Conservation (phyloP, 1,140 invertebrate species). For the Solenopsis fugax region DNA sequence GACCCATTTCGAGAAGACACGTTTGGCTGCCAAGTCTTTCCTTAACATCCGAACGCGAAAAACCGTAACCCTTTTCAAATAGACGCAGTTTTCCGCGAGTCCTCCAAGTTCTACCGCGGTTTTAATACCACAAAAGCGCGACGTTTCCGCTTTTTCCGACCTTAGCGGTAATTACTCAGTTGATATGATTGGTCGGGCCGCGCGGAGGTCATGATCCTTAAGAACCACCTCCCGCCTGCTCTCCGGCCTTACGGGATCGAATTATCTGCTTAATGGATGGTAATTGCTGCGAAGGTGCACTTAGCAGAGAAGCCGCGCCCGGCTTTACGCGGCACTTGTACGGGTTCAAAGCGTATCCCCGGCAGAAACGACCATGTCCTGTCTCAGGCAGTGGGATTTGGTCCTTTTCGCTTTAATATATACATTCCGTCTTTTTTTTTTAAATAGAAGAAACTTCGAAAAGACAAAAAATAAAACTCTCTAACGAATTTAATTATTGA, state of each 20-base stretch:
- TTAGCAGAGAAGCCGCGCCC: conserved; percentile 68
- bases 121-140: background rate
- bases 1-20: background rate
- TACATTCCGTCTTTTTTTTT: background rate
- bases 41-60: background rate
- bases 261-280: conserved; percentile 78
- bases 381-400: conserved; percentile 11
- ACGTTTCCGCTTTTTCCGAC: conserved; percentile 27
- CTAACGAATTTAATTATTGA: background rate
- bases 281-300: conserved; percentile 78
- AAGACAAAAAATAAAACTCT: background rate
- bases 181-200: conserved; percentile 63
- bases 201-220: conserved; percentile 57
- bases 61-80: background rate
- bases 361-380: background rate
- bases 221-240: conserved; percentile 59
- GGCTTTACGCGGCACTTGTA: conserved; percentile 64
- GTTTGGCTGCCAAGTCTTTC: background rate
- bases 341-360: conserved; percentile 32
- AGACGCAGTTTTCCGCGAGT: background rate
- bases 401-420: background rate
- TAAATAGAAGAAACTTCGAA: background rate
- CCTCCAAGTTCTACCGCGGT: background rate
- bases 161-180: conserved; percentile 58
- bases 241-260: conserved; percentile 67